Evolutionary conservation across 2,113 vertebrate genomes (phyloP), one percentile per base, ranked within the genome.

Genomic region (Chitala chitala): DNA sequence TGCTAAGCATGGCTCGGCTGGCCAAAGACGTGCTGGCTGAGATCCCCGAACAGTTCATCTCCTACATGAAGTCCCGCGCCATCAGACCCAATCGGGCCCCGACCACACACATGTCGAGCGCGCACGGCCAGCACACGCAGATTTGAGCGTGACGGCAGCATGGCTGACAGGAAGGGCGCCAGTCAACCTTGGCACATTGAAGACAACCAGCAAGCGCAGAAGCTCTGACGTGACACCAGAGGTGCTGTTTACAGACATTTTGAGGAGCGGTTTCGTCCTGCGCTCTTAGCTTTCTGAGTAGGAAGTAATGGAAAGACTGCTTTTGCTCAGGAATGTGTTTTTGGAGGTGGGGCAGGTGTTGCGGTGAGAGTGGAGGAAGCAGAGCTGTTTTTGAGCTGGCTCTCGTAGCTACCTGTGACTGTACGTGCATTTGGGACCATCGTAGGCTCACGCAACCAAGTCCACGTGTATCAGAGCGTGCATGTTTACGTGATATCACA

Each of bases 21-120:
- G 95, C 94, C 68, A 94, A 94, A 24, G 95, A 96, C 0, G 94
- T 97, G 22, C 91, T 97, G 82, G 95, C 95, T 0, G 95, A 97
- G 89, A 95, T 97, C 79, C 95, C 95, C 0, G 94, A 97, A 77
- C 95, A 97, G 84, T 89, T 96, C 77, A 92, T 96, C 78, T 94
- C 91, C 84, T 96, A 93, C 86, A 97, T 97, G 95, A 95, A 94
- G 85, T 91, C 76, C 71, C 88, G 73, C 66, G 88, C 85, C 82
- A 94, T 90, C 84, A 94, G 80, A 78, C 92, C 88, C 53, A 92
- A 74, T 83, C 86, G 84, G 2, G 84, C 75, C 9, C 88, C 81
- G 53, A 91, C 86, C 51, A 80, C 50, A 15, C 90, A 87, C 78
- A 86, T 83, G 0, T 72, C 84, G 3, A 59, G 59, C 4, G 76